These are phyloP conservation scores for Halesus radiatus DNA, from an alignment of 1,140 invertebrate species.

Conservation along the genomic window DNA sequence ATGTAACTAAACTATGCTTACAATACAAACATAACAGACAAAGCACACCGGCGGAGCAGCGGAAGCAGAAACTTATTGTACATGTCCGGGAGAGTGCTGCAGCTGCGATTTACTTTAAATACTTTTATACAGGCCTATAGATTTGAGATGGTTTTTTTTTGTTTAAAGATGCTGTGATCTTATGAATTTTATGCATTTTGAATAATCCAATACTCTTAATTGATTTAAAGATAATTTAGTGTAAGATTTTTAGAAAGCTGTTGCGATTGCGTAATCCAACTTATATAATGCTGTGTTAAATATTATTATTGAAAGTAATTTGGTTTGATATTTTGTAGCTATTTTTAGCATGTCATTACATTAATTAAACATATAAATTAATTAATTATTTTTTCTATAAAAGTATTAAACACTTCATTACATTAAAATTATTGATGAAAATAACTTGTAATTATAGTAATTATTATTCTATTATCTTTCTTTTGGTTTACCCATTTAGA, in stretches of 20 bases:
- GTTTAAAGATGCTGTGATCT: conserved; percentile 39
- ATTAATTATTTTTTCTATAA: too few relatives aligned
- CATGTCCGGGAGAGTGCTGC: background rate
- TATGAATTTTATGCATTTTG: conserved; percentile 44
- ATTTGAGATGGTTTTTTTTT: conserved; percentile 15
- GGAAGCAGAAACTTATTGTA: too few relatives aligned
- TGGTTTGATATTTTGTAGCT: too few relatives aligned
- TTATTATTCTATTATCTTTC: too few relatives aligned
- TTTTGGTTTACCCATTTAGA: too few relatives aligned
- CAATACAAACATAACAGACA: background rate
- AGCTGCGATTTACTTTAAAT: background rate
- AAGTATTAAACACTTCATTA: too few relatives aligned
- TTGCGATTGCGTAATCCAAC: background rate
- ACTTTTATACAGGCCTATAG: conserved; percentile 30
- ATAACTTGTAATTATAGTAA: too few relatives aligned
- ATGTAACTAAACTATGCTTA: conserved; percentile 9
- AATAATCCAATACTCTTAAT: conserved; percentile 40
- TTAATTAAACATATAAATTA: too few relatives aligned
- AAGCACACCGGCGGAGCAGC: too few relatives aligned
- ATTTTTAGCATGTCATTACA: too few relatives aligned
- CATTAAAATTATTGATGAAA: too few relatives aligned
- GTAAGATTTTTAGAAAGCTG: conserved; percentile 13
- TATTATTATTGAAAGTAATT: too few relatives aligned
- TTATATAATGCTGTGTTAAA: conserved; percentile 6
- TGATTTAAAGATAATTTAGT: conserved; percentile 22